phyloP scores from a whole-genome alignment of 2,797 vertebrate species.

The Acrocephalus scirpaceus region DNA sequence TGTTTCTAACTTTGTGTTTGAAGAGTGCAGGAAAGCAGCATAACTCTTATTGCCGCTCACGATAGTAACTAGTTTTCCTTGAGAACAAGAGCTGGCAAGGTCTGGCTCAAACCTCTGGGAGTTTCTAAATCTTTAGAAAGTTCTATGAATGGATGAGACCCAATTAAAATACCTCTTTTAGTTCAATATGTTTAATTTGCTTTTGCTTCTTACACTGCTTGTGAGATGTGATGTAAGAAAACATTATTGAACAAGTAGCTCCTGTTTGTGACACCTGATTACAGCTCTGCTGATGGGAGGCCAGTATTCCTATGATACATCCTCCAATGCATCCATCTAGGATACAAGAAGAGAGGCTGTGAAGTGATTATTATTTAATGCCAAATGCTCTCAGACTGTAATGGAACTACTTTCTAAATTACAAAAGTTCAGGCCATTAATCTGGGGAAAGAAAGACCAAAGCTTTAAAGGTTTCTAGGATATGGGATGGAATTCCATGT shows the following conservation, averaged over 20 bases:
- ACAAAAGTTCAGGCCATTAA: background rate
- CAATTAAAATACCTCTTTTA: background rate
- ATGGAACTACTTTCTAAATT: background rate
- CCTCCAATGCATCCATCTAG: background rate
- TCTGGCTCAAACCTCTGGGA: background rate
- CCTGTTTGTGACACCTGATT: background rate
- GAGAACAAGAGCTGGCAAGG: background rate
- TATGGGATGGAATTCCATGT: background rate
- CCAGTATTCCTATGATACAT: background rate
- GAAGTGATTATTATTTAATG: background rate
- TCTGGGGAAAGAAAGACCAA: background rate
- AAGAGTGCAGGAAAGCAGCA: background rate
- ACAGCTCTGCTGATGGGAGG: background rate
- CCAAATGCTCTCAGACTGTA: background rate
- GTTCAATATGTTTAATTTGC: background rate
- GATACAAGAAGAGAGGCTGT: background rate
- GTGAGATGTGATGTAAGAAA: background rate
- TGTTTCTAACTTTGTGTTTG: background rate
- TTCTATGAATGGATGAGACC: background rate
- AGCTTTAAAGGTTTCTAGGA: background rate
- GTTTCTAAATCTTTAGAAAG: background rate
- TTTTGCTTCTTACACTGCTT: background rate
- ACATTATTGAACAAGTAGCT: background rate
- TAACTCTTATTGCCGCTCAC: background rate
- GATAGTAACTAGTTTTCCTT: background rate